Percentiles rank a stretch among this genome's conserved stretches.
These are phyloP conservation scores for Hypena proboscidalis DNA, from an alignment of 2,888 invertebrate species.

Conservation along the genomic window DNA sequence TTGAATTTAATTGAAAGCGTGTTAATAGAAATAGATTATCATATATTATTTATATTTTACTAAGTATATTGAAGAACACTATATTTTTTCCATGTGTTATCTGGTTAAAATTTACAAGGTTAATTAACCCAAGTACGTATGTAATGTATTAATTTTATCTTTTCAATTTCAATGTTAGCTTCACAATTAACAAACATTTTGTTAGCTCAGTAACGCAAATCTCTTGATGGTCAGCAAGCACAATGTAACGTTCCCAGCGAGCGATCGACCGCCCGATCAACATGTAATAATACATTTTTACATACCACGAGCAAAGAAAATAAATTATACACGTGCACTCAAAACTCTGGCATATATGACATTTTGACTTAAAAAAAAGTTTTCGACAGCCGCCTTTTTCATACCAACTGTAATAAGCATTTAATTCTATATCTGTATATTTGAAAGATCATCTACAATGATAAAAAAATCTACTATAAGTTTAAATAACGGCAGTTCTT, in stretches of 20 bases:
- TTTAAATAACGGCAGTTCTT: slow-evolving; percentile 28
- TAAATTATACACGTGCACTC: slow-evolving; percentile 47
- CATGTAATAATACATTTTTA: slow-evolving; percentile 67
- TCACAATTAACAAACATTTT: background rate
- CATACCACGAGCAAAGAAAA: slow-evolving; percentile 51
- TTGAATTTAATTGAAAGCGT: too few species aligned
- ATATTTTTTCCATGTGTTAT: too few species aligned
- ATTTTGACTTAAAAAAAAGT: slow-evolving; percentile 36
- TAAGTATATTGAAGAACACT: too few species aligned
- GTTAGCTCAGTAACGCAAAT: slow-evolving; percentile 11
- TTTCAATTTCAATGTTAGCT: background rate
- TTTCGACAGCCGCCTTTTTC: slow-evolving; percentile 18
- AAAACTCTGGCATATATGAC: slow-evolving; percentile 46
- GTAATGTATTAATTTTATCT: background rate
- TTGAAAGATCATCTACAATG: slow-evolving; percentile 20
- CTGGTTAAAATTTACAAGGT: too few species aligned
- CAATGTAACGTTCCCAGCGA: slow-evolving; percentile 54
- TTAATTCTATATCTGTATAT: slow-evolving; percentile 20
- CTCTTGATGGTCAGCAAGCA: slow-evolving; percentile 36
- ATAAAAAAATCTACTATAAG: slow-evolving; percentile 27
- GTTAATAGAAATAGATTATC: too few species aligned
- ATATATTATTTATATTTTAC: too few species aligned
- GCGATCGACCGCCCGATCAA: slow-evolving; percentile 55
- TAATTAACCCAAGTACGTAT: too few species aligned
- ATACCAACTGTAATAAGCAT: slow-evolving; percentile 14